phyloP scores from a whole-genome alignment of 1,140 invertebrate genomes.

The Chymomyza costata region DNA sequence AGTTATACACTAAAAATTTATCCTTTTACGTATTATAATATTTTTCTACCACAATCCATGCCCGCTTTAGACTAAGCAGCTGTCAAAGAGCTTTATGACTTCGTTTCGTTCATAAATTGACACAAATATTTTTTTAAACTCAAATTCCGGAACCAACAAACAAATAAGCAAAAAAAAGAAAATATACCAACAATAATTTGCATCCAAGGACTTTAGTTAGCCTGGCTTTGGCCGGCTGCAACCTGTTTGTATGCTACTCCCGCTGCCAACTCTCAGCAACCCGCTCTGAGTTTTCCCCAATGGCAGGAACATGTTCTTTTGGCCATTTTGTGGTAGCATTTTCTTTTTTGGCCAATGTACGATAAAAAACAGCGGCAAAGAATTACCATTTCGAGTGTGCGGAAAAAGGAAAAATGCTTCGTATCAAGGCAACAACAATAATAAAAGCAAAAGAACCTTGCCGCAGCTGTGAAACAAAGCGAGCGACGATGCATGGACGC shows the following conservation, averaged over 20 bases:
- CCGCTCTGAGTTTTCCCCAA: too few relatives aligned
- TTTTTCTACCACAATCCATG: too few relatives aligned
- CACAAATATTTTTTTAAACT: too few relatives aligned
- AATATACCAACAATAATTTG: too few relatives aligned
- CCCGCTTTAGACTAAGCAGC: too few relatives aligned
- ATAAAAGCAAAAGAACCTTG: slow-evolving; percentile 22
- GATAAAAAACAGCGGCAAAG: slow-evolving; percentile 28
- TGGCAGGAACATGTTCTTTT: slow-evolving; percentile 13
- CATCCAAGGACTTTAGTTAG: not conserved
- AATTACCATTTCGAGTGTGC: too few relatives aligned
- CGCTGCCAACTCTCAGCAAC: slow-evolving; percentile 10
- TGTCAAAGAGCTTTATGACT: too few relatives aligned
- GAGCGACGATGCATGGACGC: slow-evolving; percentile 35
- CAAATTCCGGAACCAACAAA: too few relatives aligned
- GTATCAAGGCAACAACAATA: slow-evolving; percentile 6
- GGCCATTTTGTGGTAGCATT: slow-evolving; percentile 8
- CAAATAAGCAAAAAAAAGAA: too few relatives aligned
- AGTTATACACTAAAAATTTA: too few relatives aligned
- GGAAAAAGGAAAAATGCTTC: slow-evolving; percentile 33
- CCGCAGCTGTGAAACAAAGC: slow-evolving; percentile 26
- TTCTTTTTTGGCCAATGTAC: slow-evolving; percentile 18
- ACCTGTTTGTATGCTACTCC: slow-evolving; percentile 12
- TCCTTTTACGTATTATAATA: too few relatives aligned
- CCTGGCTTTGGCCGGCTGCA: not conserved
- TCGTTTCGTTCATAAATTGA: too few relatives aligned